These are phyloP conservation scores for Xylota sylvarum DNA, from an alignment of 2,888 invertebrate species.

Conservation along the genomic window DNA sequence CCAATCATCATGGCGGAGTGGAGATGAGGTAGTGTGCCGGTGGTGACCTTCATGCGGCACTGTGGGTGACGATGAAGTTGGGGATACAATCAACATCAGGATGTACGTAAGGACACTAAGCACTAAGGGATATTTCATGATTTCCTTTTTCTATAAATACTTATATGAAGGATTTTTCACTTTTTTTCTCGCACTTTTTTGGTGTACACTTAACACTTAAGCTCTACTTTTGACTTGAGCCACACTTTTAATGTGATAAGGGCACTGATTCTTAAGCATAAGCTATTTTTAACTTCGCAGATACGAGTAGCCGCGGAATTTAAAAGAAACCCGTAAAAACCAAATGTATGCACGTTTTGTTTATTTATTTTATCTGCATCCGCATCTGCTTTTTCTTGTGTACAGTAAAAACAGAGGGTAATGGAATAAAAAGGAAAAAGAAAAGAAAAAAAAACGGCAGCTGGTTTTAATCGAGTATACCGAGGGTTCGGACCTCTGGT, in stretches of 20 bases:
- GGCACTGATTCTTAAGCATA: not conserved
- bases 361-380: slow-evolving; percentile 44
- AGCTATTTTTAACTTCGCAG: slow-evolving; percentile 48
- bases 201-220: not conserved
- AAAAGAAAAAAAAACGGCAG: slow-evolving; percentile 58
- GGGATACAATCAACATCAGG: slow-evolving; percentile 4
- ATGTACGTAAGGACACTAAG: slow-evolving; percentile 24
- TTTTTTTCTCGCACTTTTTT: not conserved
- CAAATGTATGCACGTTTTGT: slow-evolving; percentile 17
- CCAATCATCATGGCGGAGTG: slow-evolving; percentile 82
- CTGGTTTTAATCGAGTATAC: slow-evolving; percentile 45
- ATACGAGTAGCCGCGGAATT: slow-evolving; percentile 22
- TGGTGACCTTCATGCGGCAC: slow-evolving; percentile 38
- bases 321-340: slow-evolving; percentile 1
- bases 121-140: slow-evolving; percentile 51
- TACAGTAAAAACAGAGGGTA: slow-evolving; percentile 18
- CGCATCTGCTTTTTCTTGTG: slow-evolving; percentile 51
- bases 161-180: slow-evolving; percentile 13
- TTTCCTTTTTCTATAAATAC: not conserved
- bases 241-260: not conserved
- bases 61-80: slow-evolving; percentile 30
- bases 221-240: not conserved
- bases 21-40: slow-evolving; percentile 40
- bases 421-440: slow-evolving; percentile 9
- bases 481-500: slow-evolving; percentile 29